phyloP scores from a whole-genome alignment of 1,140 invertebrate genomes.

The Rhopalosiphum padi region DNA sequence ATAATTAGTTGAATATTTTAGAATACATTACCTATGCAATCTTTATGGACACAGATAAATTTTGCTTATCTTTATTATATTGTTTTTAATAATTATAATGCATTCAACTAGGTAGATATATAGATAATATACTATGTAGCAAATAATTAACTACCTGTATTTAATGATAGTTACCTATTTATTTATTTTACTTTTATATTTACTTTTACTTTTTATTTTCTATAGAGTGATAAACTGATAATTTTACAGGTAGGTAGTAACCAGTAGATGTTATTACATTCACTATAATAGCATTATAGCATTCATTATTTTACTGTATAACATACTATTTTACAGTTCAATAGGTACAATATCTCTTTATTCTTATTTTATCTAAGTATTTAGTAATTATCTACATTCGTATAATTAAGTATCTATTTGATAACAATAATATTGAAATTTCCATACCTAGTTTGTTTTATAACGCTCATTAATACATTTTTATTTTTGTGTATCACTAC shows the following conservation, averaged over 20 bases:
- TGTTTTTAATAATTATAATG: background rate
- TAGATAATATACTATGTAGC: background rate
- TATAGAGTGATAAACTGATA: background rate
- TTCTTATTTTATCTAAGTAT: background rate
- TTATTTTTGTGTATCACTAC: background rate
- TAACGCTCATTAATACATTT: background rate
- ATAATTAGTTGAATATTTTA: too few species aligned
- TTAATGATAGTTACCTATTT: background rate
- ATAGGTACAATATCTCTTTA: background rate
- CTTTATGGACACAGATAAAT: background rate
- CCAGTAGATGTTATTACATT: background rate
- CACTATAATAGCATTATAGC: too few species aligned
- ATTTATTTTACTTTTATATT: background rate
- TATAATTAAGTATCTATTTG: background rate
- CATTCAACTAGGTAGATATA: background rate
- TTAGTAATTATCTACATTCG: background rate
- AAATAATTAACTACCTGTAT: background rate
- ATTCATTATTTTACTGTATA: too few species aligned
- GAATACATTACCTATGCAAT: too few species aligned
- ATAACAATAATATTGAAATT: background rate
- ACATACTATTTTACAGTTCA: background rate
- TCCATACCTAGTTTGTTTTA: background rate
- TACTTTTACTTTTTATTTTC: background rate
- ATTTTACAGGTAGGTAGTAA: too few species aligned
- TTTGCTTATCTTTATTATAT: background rate